Percentiles rank a stretch among this genome's conserved stretches.
These are phyloP conservation scores for Gyrodactylus salaris DNA, from an alignment of 1,140 invertebrate species.

Conservation along the genomic window DNA sequence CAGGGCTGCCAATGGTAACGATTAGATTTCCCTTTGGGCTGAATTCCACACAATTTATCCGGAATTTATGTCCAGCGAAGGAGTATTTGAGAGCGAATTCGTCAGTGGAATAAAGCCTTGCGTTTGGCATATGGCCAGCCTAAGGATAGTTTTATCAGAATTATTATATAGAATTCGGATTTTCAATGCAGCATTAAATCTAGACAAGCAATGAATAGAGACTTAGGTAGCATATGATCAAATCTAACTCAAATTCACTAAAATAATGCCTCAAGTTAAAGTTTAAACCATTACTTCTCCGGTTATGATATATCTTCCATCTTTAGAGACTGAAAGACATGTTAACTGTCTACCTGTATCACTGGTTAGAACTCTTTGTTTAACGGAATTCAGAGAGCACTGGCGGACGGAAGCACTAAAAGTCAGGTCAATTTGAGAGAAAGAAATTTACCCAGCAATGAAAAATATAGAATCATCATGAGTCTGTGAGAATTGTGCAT, in stretches of 20 bases:
- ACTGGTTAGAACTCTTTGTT: neutral
- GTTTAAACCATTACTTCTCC: too few species aligned
- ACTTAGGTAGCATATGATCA: too few species aligned
- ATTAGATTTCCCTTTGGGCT: neutral
- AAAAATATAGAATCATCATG: neutral
- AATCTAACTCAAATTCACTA: neutral
- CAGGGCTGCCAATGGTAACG: neutral
- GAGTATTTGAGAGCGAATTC: neutral
- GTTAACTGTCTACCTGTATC: neutral
- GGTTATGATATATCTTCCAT: neutral
- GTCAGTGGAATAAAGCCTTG: neutral
- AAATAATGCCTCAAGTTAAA: too few species aligned
- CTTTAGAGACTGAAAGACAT: neutral
- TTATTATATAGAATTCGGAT: too few species aligned
- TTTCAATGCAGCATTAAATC: too few species aligned
- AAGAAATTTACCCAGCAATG: neutral
- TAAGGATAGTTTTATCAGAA: too few species aligned
- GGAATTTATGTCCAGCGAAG: neutral
- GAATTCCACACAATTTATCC: neutral
- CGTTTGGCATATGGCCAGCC: neutral
- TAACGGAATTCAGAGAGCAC: neutral
- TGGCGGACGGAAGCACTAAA: neutral
- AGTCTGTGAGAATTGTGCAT: neutral
- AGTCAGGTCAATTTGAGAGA: neutral
- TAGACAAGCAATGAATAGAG: too few species aligned